These are phyloP conservation scores for Furcifer pardalis DNA, from an alignment of 2,797 vertebrate genomes.

Conservation along the genomic window DNA sequence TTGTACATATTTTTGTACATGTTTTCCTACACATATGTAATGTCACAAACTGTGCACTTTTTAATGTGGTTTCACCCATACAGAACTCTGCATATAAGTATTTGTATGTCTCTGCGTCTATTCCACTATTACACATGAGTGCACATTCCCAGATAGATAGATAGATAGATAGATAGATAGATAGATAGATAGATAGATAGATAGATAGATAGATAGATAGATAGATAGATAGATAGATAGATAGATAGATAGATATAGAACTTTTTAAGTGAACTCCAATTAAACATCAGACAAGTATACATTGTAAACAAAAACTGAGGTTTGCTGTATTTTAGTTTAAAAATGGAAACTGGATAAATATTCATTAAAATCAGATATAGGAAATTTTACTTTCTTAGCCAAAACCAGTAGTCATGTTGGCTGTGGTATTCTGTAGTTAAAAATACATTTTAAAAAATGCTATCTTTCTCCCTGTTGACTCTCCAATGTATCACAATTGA, in stretches of 20 bases:
- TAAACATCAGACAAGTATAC: not conserved
- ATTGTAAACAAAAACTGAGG: not conserved
- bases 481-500: not conserved
- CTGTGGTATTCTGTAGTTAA: too few species aligned
- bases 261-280: not conserved
- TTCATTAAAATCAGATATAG: not conserved
- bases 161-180: too few species aligned
- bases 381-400: too few species aligned
- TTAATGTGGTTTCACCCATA: not conserved
- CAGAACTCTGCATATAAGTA: not conserved
- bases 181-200: too few species aligned
- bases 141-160: too few species aligned
- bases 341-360: not conserved
- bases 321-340: not conserved
- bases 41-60: not conserved
- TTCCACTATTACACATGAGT: not conserved
- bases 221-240: too few species aligned
- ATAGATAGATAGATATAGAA: too few species aligned
- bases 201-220: too few species aligned
- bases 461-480: not conserved
- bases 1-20: too few species aligned
- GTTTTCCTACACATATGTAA: not conserved
- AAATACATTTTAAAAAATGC: too few species aligned
- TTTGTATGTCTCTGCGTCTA: not conserved
- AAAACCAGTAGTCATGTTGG: too few species aligned